Base-by-base conservation (phyloP, 2,888 invertebrate species). In the Lymantria dispar region DNA sequence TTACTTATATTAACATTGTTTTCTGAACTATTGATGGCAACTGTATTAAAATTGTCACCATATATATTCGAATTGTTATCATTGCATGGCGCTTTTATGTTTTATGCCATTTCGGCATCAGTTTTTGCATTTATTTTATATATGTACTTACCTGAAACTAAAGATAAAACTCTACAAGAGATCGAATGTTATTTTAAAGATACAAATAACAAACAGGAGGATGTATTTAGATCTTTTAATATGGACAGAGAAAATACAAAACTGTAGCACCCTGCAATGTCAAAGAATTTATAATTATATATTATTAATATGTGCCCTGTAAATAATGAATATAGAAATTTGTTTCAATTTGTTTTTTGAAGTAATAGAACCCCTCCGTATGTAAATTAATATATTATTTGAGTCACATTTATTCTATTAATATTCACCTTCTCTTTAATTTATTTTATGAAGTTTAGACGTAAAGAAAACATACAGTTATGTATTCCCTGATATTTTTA, bases 101-200 rank as follows among this genome's bases (percentile, higher is more conserved):
- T 78, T 54, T 78, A 74, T 33, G 78, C 62, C 0, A 43, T 74
- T 45, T 71, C 75, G 29, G 70, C 76, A 29, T 70, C 76, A 9
- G 47, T 76, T 58, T 78, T 72, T 58, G 67, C 70, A 51, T 47
- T 73, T 41, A 63, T 74, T 46, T 60, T 75, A 49, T 78, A 71
- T 47, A 74, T 66, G 64, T 76, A 70, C 62, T 64, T 78, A 45
- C 78, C 78, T 36, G 78, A 78, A 68, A 77, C 78, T 8, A 78
- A 80, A 68, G 79, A 78, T 52, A 80, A 76, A 62, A 75, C 77
- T 14, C 45, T 78, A 44, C 68, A 72, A 63, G 78, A 80, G 62
- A 80, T 80, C 47, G 77, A 80, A 54, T 62, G 62, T 52, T 76
- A 64, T 66, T 77, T 77, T 46, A 69, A 66, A 48, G 68, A 70